Evolutionary conservation across 1,140 invertebrate species (phyloP), one percentile per base, ranked within the genome.

Genomic region (Pristionchus pacificus): DNA sequence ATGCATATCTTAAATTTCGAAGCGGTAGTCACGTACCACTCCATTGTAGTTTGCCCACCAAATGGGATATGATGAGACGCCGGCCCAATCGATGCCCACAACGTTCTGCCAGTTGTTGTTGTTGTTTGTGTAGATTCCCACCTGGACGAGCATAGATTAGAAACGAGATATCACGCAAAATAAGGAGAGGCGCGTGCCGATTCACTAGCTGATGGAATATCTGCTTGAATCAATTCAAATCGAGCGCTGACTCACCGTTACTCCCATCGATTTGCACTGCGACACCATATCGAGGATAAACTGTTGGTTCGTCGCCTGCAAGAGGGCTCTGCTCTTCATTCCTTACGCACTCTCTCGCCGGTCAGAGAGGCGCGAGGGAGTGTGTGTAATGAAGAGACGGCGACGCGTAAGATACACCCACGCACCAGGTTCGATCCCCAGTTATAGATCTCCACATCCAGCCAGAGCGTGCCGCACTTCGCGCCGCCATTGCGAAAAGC

Each of bases 381-480:
- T n/a, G n/a, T n/a, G n/a, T n/a, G n/a, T n/a, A n/a, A n/a, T n/a
- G n/a, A n/a, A n/a, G n/a, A n/a, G n/a, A n/a, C n/a, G n/a, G n/a
- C n/a, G n/a, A n/a, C n/a, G n/a, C n/a, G n/a, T n/a, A n/a, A n/a
- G n/a, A n/a, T n/a, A n/a, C n/a, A n/a, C n/a, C n/a, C n/a, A n/a
- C n/a, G n/a, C n/a, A n/a, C 63, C 6, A 71, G 66, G 38, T 78
- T 60, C 19, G 77, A 64, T 30, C 76, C 70, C 77, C 77, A 77
- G 10, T 30, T 33, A 27, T 68, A 63, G 33, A 63, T 59, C 57
- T 77, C 77, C 59, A 77, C 78, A 60, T 77, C 77, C 33, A 77
- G 66, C 77, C 77, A 77, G 19, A 77, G 74, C 68, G 76, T 77
- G 28, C 77, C 77, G 27, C 74, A 62, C 6, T 78, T 70, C 24